Base-by-base conservation (phyloP, 1,140 invertebrate species). In the Drosophila chauvacae region DNA sequence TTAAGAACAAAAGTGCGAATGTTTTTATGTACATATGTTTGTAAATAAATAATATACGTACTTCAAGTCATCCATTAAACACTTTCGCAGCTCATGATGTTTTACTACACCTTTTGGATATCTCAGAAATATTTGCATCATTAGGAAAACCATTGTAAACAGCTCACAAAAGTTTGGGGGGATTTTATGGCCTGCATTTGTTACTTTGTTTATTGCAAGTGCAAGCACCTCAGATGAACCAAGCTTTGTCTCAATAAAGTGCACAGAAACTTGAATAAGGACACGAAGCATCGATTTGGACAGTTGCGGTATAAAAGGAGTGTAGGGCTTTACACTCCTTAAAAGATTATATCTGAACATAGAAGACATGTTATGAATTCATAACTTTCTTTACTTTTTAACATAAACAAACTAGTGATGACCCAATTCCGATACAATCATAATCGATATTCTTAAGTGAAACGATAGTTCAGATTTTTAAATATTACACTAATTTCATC, bases 81-180 rank as follows among this genome's bases (percentile, higher is more conserved):
- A 90, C 35, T 91, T 81, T 7, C 91, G 71, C 10, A 92, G 53
- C 53, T 92, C 92, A 7, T 84, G 68, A 18, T 91, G 90, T n/a
- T 92, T 92, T 1, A 92, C 66, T 20, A 55, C 72, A 2, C 90
- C 91, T 26, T 91, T 92, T 7, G 91, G 84, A 62, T 90, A 92
- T 14, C 91, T 65, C 26, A 92, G 44, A 77, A 91, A 92, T 55
- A 79, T 84, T 91, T 92, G 91, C 92, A 92, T 91, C 68, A 90
- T 90, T 14, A 90, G 65, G 26, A 92, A 57, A 2, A 92, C 72
- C 48, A 90, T 91, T 6, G 92, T 90, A 42, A 92, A 92, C 1
- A 92, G 61, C 62, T 92, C 91, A 44, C 90, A 92, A 65, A 92
- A 92, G 35, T 92, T 84, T n/a, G 88, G 77, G 0, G 92, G 92